phyloP scores from a whole-genome alignment of 2,888 invertebrate species.

The Dascillus cervinus region DNA sequence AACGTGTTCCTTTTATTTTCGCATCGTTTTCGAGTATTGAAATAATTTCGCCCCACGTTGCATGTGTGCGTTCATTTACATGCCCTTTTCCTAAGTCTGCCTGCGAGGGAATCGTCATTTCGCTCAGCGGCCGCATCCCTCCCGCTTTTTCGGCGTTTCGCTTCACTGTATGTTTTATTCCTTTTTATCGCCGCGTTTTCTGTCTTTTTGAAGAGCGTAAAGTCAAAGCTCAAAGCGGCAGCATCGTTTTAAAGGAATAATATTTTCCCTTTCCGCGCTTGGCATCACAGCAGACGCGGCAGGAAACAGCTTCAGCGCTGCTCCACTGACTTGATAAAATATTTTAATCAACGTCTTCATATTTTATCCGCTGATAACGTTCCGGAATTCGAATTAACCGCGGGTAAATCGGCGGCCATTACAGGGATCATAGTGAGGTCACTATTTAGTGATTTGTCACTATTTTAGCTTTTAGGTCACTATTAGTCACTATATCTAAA shows the following conservation, averaged over 20 bases:
- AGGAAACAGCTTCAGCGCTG: conserved; percentile 29
- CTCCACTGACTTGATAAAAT: conserved; percentile 32
- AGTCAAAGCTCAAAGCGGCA: conserved; percentile 32
- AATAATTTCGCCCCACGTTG: too few relatives aligned
- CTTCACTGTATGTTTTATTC: conserved; percentile 22
- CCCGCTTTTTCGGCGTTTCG: conserved; percentile 16
- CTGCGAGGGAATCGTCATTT: conserved; percentile 12
- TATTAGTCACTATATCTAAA: too few relatives aligned
- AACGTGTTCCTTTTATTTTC: too few relatives aligned
- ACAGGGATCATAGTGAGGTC: too few relatives aligned
- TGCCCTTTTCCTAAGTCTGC: conserved; percentile 11
- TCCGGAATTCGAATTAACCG: too few relatives aligned
- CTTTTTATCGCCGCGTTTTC: conserved; percentile 23
- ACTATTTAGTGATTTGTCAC: too few relatives aligned
- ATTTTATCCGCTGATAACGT: conserved; percentile 27
- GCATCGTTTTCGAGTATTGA: too few relatives aligned
- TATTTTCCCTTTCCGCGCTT: conserved; percentile 30
- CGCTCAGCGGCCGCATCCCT: conserved; percentile 12
- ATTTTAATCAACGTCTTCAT: conserved; percentile 36
- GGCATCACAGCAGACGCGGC: conserved; percentile 20
- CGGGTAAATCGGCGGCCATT: too few relatives aligned
- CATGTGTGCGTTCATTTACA: conserved; percentile 12
- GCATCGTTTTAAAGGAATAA: conserved; percentile 33
- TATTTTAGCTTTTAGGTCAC: too few relatives aligned
- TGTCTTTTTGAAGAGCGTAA: conserved; percentile 22